Evolutionary conservation across 2,797 vertebrate species (phyloP), one percentile per base, ranked within the genome.

Genomic region (Ctenopoma kingsleyae): DNA sequence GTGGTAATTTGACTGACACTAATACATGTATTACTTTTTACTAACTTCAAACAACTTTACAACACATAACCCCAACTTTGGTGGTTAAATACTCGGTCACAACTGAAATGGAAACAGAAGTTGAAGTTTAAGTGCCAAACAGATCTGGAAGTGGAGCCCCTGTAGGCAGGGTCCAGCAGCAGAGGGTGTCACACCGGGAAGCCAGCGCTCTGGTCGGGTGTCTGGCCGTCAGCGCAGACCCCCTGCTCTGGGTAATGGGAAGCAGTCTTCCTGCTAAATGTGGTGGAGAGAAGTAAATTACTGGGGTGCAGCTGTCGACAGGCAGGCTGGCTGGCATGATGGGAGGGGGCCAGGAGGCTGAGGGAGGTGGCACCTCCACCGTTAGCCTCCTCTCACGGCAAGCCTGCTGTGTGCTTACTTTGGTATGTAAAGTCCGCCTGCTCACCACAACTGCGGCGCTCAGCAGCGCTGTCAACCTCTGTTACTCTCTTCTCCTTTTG

Each of bases 271-370:
- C 90, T 96, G 97, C 93, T 97, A 96, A 96, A 95, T 97, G 97
- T 96, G 95, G 94, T 95, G 96, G 95, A 96, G 96, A 94, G 95
- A 97, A 96, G 96, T 96, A 96, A 97, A 96, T 96, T 95, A 94
- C 92, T 91, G 84, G 90, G 89, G 93, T 94, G 90, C 96, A 97
- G 96, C 97, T 98, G 97, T 97, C 93, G 59, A 70, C 82, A 82
- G 67, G 76, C 93, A 93, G 93, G 93, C 91, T 94, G 82, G 81
- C 71, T 83, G 76, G 80, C 68, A 75, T 38, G 16, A 2, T 17
- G 19, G 54, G 74, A 67, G 71, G 89, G 88, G 84, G 88, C 91
- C 88, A 83, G 93, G 93, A 92, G 90, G 93, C 92, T 91, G 85
- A 76, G 91, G 89, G 90, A 92, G 89, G 79, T 83, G 88, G 94